Percentiles rank a stretch among this genome's conserved stretches.
These are phyloP conservation scores for Itoplectis maculator DNA, from an alignment of 2,888 invertebrate species.

Conservation along the genomic window DNA sequence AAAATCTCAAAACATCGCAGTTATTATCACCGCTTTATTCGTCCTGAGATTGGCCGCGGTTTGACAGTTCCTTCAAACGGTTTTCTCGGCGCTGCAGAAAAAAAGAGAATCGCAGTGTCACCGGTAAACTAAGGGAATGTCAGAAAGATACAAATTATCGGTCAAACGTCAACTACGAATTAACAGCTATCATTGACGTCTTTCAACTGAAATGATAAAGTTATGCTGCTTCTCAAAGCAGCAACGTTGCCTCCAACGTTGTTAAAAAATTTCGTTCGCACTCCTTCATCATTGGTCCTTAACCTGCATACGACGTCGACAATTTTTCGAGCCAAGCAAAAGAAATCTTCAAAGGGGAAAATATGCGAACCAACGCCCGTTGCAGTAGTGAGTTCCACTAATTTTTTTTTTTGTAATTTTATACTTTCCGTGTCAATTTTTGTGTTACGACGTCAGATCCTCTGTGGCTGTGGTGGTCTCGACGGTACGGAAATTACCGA, in stretches of 20 bases:
- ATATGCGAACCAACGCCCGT: constrained; percentile 68
- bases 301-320: constrained; percentile 68
- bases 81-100: too few species aligned
- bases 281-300: constrained; percentile 10
- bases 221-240: constrained; percentile 28
- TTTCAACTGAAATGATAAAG: background rate
- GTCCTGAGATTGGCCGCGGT: too few species aligned
- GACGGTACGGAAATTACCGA: constrained; percentile 87
- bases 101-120: constrained; percentile 36
- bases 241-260: background rate
- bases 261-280: constrained; percentile 17
- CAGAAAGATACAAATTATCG: background rate
- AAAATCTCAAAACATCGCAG: too few species aligned
- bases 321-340: constrained; percentile 44
- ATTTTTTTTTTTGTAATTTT: constrained; percentile 8
- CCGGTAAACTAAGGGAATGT: background rate
- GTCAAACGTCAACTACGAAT: constrained; percentile 32
- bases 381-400: constrained; percentile 69
- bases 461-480: constrained; percentile 86
- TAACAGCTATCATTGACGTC: background rate
- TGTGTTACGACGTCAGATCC: constrained; percentile 78
- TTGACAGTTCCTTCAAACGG: too few species aligned
- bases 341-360: constrained; percentile 42
- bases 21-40: too few species aligned
- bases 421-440: background rate